Base-by-base conservation (phyloP, 2,797 vertebrate species). In the Rhynchotus rufescens region DNA sequence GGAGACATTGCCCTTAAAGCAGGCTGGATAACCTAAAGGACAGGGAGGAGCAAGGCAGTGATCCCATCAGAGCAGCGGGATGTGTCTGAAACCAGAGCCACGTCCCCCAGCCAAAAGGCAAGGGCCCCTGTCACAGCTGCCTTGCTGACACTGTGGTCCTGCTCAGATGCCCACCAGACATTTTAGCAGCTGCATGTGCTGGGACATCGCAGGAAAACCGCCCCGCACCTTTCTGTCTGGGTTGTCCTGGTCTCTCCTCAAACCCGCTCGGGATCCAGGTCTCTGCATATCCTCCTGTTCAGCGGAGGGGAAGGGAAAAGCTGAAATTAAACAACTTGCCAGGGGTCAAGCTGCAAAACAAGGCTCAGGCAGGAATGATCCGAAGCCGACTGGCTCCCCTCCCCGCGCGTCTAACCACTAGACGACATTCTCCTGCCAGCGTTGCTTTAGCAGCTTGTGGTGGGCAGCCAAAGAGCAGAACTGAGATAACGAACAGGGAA, bases 381-480 rank as follows among this genome's bases (percentile, higher is more conserved):
- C 65, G 4, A 2, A 28, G 68, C 65, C 20, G 4, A 73, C 20
- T 30, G 64, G 72, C 89, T 54, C 79, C 47, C 19, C 42, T 49
- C 56, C 22, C 25, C 5, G 7, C 9, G 20, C 19, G 20, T 64
- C 79, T 67, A 81, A 21, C 80, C 84, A 22, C 60, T 78, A 45
- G 82, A 83, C 30, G 2, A 45, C 51, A 10, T 0, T 6, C 51
- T 64, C 56, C 92, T 89, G 93, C 87, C 91, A 92, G 77, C 12
- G 2, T 1, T 6, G 62, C 86, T 42, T 45, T 26, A 15, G 47
- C 75, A 20, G 61, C 86, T 30, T 0, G 4, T 21, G 68, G 57
- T 86, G 89, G 91, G 92, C 87, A 94, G 92, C 91, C 94, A 92
- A 74, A 4, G 36, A 84, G 83, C 87, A 84, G 52, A 80, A 72